phyloP scores from a whole-genome alignment of 2,888 invertebrate genomes.

The Parnassius apollo region DNA sequence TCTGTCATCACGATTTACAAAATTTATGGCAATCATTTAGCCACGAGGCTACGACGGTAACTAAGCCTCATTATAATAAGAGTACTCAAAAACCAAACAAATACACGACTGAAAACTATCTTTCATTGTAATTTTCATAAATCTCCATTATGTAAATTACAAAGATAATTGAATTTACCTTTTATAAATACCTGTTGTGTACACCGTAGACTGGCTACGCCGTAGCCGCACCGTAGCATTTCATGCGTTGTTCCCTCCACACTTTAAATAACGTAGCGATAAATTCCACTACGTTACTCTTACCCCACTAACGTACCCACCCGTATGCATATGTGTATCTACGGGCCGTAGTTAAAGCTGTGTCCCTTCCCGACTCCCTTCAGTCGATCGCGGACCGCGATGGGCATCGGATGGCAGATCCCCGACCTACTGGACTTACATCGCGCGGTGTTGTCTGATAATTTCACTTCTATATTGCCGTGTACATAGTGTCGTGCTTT shows the following conservation, averaged over 20 bases:
- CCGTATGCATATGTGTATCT: conserved; percentile 14
- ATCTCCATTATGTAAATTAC: no score
- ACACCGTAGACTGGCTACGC: conserved; percentile 6
- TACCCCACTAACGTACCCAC: conserved; percentile 22
- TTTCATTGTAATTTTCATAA: no score
- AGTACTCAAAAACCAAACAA: no score
- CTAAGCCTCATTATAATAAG: no score
- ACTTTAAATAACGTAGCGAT: conserved; percentile 23
- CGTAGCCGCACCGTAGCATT: conserved; percentile 20
- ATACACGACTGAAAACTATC: no score
- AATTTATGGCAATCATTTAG: no score
- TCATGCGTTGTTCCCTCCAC: conserved; percentile 7
- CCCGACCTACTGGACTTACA: background rate
- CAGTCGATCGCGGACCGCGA: conserved; percentile 41
- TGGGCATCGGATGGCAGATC: conserved; percentile 3
- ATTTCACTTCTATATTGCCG: background rate
- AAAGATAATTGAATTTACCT: no score
- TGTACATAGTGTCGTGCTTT: conserved; percentile 6
- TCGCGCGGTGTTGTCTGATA: background rate
- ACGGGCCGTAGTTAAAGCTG: conserved; percentile 17
- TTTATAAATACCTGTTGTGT: background rate
- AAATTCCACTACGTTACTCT: conserved; percentile 18
- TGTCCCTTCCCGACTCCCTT: conserved; percentile 25
- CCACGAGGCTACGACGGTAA: no score
- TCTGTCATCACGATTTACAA: no score